Evolutionary conservation across 2,797 vertebrate genomes (phyloP).

Genomic region (Neosalanx taihuensis): DNA sequence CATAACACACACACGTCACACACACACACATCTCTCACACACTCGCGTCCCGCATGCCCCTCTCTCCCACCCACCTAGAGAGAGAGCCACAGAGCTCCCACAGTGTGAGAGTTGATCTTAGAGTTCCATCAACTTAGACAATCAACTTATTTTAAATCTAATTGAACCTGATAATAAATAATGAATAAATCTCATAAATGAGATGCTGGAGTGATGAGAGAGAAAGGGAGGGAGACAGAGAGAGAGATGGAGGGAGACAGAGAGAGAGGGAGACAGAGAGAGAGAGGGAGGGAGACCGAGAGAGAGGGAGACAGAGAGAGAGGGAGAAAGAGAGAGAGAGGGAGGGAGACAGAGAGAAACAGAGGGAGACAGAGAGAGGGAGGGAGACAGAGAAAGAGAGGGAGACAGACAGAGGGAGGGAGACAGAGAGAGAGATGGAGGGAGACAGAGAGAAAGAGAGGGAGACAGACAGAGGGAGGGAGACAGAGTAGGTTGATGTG

Average conservation of each 20-base stretch:
- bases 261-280: background rate
- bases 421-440: too few relatives aligned
- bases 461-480: background rate
- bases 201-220: background rate
- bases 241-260: background rate
- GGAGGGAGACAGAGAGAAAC: background rate
- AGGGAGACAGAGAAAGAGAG: too few relatives aligned
- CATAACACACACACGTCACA: background rate
- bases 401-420: too few relatives aligned
- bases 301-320: too few relatives aligned
- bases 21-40: background rate
- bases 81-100: too few relatives aligned
- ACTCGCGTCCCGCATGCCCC: background rate
- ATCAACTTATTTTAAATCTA: constrained; percentile 43
- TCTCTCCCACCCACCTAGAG: too few relatives aligned
- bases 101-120: background rate
- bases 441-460: background rate
- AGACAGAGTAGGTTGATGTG: background rate
- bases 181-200: too few relatives aligned
- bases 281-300: background rate
- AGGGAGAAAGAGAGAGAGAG: too few relatives aligned
- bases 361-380: background rate
- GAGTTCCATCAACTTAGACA: constrained; percentile 36
- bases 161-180: constrained; percentile 41
- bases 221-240: background rate